Evolutionary conservation across 2,888 invertebrate species (phyloP).

Genomic region (Rapana venosa): DNA sequence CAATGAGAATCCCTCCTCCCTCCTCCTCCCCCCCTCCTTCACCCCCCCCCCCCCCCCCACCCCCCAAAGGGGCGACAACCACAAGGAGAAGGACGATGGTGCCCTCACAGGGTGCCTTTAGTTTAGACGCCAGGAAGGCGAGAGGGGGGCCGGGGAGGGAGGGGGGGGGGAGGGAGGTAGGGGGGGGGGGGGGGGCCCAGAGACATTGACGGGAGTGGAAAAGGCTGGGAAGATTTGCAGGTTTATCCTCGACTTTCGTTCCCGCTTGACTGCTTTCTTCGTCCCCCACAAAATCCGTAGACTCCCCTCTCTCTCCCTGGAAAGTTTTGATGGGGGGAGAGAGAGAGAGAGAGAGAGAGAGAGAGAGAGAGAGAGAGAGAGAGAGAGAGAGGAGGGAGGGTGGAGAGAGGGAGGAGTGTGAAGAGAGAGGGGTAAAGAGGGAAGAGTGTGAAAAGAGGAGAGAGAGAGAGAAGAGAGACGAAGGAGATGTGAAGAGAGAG

Average conservation of each 20-base stretch:
- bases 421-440: not conserved
- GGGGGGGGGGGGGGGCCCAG: not conserved
- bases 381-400: not conserved
- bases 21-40: not conserved
- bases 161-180: no score
- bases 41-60: not conserved
- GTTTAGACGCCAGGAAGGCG: no score
- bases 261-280: slow-evolving; percentile 1
- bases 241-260: slow-evolving; percentile 16
- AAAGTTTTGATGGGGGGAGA: not conserved
- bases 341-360: no score
- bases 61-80: not conserved
- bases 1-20: not conserved
- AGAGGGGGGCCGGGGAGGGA: no score
- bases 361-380: not conserved
- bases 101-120: no score
- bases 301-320: no score
- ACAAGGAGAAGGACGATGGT: no score
- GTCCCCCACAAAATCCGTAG: slow-evolving; percentile 24
- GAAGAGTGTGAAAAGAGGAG: not conserved
- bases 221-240: slow-evolving; percentile 10
- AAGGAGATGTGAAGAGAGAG: no score
- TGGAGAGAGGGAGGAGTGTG: not conserved
- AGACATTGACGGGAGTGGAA: slow-evolving; percentile 28
- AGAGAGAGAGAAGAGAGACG: no score